Evolutionary conservation across 1,140 invertebrate genomes (phyloP), one percentile per base, ranked within the genome.

Genomic region (Zophobas atratus): DNA sequence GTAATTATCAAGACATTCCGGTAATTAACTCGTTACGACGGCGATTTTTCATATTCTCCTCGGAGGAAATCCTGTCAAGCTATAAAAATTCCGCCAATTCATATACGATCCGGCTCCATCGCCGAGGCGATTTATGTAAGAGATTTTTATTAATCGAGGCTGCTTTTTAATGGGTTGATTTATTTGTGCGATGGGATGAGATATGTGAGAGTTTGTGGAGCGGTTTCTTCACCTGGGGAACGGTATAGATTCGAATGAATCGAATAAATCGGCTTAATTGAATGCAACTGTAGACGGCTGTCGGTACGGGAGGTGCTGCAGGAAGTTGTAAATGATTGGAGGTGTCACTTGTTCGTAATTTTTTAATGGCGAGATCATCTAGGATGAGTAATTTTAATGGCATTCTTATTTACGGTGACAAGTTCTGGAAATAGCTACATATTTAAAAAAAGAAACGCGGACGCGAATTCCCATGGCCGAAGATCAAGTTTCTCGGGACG

Each of bases 141-240:
- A 53, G 56, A 60, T 60, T 60, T 60, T 60, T 60, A 60, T 60
- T 60, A 60, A 60, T 60, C 56, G 56, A 36, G 38, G 35, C 56
- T 60, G 38, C 56, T 60, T 60, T 60, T 60, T 60, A 60, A 60
- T 60, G 56, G 36, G 34, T 60, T 60, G 56, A 60, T 60, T 60
- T 60, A 60, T 60, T 60, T 60, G 32, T 39, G 35, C 35, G 56
- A 60, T 35, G 34, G 33, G 35, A 60, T 60, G 56, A 60, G 34
- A 60, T 60, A 60, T 60, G 56, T 60, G 35, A 60, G 56, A 60
- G 55, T 33, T 57, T 20, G 20, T 35, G 20, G 34, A 57, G 56
- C 38, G 8, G 6, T 60, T 60, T 36, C 56, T 39, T 6, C 56
- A 60, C 56, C 56, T 39, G 56, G 56, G 35, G 56, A 4, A 60